Conservation (phyloP, 2,113 vertebrate genomes). For the Grantiella picta region DNA sequence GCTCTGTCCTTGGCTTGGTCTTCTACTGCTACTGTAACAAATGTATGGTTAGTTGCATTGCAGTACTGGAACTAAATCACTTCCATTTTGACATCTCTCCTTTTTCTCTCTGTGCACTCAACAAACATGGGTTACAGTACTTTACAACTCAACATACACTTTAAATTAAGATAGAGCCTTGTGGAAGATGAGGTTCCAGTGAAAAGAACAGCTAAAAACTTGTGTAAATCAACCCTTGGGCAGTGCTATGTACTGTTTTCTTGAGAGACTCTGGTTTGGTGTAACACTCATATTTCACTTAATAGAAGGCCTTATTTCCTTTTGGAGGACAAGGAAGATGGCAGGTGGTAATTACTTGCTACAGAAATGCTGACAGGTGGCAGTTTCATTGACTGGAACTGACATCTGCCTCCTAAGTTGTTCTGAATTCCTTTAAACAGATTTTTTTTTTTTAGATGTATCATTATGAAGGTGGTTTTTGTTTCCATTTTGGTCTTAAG, state of each 20-base stretch:
- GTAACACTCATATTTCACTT: not conserved
- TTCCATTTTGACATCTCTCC: not conserved
- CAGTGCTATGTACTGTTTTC: not conserved
- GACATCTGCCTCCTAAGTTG: not conserved
- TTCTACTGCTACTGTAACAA: not conserved
- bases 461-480: not conserved
- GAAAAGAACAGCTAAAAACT: not conserved
- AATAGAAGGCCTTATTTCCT: not conserved
- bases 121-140: not conserved
- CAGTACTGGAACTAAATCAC: not conserved
- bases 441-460: not conserved
- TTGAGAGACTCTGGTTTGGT: not conserved
- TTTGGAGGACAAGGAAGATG: not conserved
- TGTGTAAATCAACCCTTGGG: not conserved
- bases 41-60: not conserved
- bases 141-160: not conserved
- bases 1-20: not conserved
- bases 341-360: slow-evolving; percentile 49
- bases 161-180: not conserved
- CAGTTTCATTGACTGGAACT: slow-evolving; percentile 30
- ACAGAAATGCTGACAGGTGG: slow-evolving; percentile 45
- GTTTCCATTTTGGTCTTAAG: not conserved
- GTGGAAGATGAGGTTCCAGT: not conserved
- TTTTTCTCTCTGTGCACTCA: not conserved
- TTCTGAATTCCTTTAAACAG: slow-evolving; percentile 35